phyloP scores from a whole-genome alignment of 2,888 invertebrate genomes.

The Aphrophora alni region DNA sequence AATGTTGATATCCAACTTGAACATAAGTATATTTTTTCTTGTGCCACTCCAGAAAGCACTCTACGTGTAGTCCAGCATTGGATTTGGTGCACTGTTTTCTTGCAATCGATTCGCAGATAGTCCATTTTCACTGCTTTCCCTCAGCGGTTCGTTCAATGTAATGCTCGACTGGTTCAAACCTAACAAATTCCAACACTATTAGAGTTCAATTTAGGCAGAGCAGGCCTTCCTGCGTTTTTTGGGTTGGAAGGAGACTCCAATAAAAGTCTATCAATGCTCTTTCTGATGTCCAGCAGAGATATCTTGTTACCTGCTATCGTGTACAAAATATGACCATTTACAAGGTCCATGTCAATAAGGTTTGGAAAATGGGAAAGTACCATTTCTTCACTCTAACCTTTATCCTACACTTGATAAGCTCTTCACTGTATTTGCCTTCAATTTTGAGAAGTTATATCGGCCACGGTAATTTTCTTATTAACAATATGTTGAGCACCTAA shows the following conservation, averaged over 20 bases:
- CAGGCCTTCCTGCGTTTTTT: not conserved
- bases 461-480: too few relatives aligned
- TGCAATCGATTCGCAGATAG: not conserved
- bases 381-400: slow-evolving; percentile 11
- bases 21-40: not conserved
- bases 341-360: not conserved
- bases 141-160: not conserved
- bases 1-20: too few relatives aligned
- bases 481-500: too few relatives aligned
- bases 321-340: not conserved
- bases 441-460: too few relatives aligned
- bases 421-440: too few relatives aligned
- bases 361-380: slow-evolving; percentile 1
- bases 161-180: slow-evolving; percentile 7
- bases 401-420: not conserved
- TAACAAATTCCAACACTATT: not conserved
- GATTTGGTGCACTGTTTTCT: not conserved
- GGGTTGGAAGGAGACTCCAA: not conserved
- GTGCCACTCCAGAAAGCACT: slow-evolving; percentile 11
- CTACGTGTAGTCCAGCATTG: slow-evolving; percentile 2
- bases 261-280: not conserved
- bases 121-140: not conserved
- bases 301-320: not conserved
- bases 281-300: not conserved
- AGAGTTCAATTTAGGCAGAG: not conserved